Percentiles rank a stretch among this genome's conserved stretches.
Conservation (phyloP, 2,113 vertebrate genomes). For the Tragelaphus scriptus region DNA sequence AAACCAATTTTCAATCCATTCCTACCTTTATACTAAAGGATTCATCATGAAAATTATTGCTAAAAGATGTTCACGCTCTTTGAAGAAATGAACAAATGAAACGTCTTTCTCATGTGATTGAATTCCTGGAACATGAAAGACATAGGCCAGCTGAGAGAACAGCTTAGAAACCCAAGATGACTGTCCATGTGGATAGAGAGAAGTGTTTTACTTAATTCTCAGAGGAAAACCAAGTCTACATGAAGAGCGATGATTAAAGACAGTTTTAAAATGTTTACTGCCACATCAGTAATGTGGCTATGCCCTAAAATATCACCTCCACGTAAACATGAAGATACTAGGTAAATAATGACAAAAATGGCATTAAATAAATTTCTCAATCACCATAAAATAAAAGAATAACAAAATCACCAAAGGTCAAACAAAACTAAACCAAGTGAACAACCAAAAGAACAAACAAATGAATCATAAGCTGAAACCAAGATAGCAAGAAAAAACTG, state of each 20-base stretch:
- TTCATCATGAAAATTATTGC: neutral
- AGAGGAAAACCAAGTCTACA: neutral
- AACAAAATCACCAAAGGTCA: neutral
- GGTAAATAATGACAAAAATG: neutral
- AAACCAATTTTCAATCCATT: neutral
- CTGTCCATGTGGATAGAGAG: neutral
- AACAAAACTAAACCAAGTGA: neutral
- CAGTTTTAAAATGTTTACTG: neutral
- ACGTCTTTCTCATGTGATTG: neutral
- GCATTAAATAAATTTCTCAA: neutral
- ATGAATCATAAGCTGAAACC: neutral
- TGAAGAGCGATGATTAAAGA: neutral
- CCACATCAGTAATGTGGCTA: neutral
- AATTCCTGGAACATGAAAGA: neutral
- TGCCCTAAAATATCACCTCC: neutral
- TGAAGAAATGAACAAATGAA: slow-evolving; percentile 13
- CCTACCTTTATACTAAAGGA: neutral
- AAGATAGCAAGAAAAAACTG: neutral
- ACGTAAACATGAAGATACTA: neutral
- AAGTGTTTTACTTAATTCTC: neutral
- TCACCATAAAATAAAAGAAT: neutral
- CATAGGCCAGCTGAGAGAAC: neutral
- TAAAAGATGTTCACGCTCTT: neutral
- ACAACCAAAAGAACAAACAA: neutral
- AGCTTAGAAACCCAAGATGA: neutral